Evolutionary conservation across 2,797 vertebrate species (phyloP).

Genomic region (Sebastes nivosus): DNA sequence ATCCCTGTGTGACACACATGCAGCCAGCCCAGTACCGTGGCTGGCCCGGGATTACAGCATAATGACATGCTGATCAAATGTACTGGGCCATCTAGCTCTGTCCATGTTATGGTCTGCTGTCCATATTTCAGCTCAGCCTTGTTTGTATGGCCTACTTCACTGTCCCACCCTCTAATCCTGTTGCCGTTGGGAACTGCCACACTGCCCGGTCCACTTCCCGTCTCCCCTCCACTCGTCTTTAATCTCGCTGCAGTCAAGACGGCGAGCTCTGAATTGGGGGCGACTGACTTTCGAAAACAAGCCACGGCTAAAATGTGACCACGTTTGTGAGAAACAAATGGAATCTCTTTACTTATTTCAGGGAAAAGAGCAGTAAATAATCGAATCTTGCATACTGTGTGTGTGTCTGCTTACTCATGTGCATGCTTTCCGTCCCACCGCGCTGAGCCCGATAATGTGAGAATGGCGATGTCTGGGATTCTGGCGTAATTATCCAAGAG

Average conservation of each 20-base stretch:
- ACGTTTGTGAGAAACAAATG: constrained; percentile 2
- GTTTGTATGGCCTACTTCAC: constrained; percentile 78
- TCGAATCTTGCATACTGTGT: background rate
- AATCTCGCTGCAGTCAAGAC: constrained; percentile 70
- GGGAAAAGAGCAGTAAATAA: background rate
- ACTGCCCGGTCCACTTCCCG: constrained; percentile 58
- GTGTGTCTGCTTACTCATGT: background rate
- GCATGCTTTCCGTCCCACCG: background rate
- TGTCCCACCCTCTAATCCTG: constrained; percentile 72
- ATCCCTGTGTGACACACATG: constrained; percentile 54
- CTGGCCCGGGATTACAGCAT: constrained; percentile 57
- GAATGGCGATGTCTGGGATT: constrained; percentile 43
- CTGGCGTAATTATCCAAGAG: constrained; percentile 60
- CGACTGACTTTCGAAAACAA: constrained; percentile 36
- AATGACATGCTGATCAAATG: constrained; percentile 68
- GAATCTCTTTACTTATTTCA: background rate
- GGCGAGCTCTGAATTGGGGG: constrained; percentile 25
- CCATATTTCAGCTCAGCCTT: constrained; percentile 67
- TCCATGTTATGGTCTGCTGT: constrained; percentile 51
- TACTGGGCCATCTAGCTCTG: constrained; percentile 41
- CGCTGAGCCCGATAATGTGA: constrained; percentile 41
- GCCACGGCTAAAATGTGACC: constrained; percentile 14
- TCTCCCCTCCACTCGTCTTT: constrained; percentile 58
- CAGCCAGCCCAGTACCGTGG: background rate
- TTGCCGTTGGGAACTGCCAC: constrained; percentile 47